Percentiles rank a stretch among this genome's conserved stretches.
phyloP scores from a whole-genome alignment of 2,113 vertebrate species.

The Tetrao urogallus region DNA sequence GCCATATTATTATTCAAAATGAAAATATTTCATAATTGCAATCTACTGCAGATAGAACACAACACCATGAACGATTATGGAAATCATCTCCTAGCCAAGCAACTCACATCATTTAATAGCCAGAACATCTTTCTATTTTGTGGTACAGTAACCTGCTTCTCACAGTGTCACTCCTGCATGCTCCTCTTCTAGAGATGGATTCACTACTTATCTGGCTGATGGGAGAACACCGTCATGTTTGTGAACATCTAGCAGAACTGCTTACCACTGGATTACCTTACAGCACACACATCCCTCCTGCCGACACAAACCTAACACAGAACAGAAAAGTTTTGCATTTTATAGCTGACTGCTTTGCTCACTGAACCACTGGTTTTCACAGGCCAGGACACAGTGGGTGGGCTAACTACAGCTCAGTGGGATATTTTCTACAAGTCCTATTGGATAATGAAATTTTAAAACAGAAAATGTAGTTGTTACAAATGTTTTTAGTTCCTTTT shows the following conservation, averaged over 20 bases:
- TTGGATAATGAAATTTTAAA: neutral
- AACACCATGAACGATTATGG: slow-evolving; percentile 49
- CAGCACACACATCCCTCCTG: neutral
- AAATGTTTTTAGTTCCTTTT: neutral
- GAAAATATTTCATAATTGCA: slow-evolving; percentile 51
- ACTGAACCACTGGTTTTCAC: neutral
- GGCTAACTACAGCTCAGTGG: neutral
- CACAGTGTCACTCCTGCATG: neutral
- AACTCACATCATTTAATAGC: neutral
- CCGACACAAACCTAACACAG: neutral
- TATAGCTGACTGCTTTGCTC: neutral
- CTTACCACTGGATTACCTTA: neutral
- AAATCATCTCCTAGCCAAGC: slow-evolving; percentile 42
- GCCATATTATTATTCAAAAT: slow-evolving; percentile 40
- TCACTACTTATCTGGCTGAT: neutral
- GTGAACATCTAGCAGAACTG: neutral
- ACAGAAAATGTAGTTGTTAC: neutral
- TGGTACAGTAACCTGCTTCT: neutral
- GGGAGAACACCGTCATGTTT: neutral
- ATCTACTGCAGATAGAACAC: neutral
- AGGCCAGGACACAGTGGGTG: neutral
- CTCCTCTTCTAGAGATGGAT: neutral
- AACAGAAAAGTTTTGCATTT: neutral
- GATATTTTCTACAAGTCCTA: neutral
- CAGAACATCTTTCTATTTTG: neutral